Evolutionary conservation across 2,113 vertebrate species (phyloP), one percentile per base, ranked within the genome.

Genomic region (Megaleporinus macrocephalus): DNA sequence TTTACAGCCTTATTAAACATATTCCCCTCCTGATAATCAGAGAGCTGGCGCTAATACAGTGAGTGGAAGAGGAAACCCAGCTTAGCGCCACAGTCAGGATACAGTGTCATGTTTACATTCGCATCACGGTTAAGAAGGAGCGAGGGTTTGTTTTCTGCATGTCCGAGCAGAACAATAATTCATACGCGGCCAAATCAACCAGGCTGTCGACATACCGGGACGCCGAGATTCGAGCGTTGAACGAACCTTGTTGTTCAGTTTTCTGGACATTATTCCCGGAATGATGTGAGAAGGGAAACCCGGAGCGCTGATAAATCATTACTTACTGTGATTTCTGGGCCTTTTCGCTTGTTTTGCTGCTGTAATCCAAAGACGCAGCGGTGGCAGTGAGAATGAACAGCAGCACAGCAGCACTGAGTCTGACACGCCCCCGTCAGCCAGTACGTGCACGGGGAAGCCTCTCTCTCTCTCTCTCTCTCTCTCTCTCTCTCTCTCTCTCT

Each of bases 361-460:
- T 70, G 26, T 5, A 73, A n/a, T 73, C 53, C 12, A 27, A 59
- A 49, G 36, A 41, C 26, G 49, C 79, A 57, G 69, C 44, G 63
- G 66, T 7, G 70, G 69, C 44, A 53, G 66, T 7, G 70, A 59
- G n/a, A 20, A 53, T 24, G 57, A 59, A 69, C 75, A 78, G 33
- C 68, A 41, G 24, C 22, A 26, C n/a, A 11, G 57, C 57, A 61
- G n/a, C 57, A 61, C 57, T 13, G n/a, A 61, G 57, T 0, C 22
- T 63, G 53, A 70, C 79, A 68, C 84, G 59, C 84, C 62, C 62
- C 33, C 66, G 33, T 73, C 36, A 29, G 14, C 6, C 29, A 51
- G 44, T 49, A 36, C 36, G 47, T 51, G 49, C 5, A n/a, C 53
- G 22, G 53, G 53, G 53, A 57, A 57, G 22, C 0, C 1, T 22